Conservation (phyloP, 2,797 vertebrate genomes). For the Podargus strigoides region DNA sequence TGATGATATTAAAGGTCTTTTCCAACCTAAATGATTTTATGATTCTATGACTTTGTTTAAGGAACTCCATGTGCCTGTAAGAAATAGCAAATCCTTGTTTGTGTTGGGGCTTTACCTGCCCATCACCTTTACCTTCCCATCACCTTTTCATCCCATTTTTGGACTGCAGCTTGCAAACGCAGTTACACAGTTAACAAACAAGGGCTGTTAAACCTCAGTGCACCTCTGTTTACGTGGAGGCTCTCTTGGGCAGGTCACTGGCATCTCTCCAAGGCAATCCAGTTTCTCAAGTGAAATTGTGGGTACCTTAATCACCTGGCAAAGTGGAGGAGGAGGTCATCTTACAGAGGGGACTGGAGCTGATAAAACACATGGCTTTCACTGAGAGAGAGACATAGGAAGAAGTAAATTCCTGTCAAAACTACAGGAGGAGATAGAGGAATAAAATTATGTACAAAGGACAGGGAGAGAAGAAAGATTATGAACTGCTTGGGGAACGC, state of each 20-base stretch:
- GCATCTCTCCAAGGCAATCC: conserved; percentile 3
- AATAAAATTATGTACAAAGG: background rate
- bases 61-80: background rate
- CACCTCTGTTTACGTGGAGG: background rate
- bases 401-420: background rate
- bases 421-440: background rate
- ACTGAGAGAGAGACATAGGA: background rate
- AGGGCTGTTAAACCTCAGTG: background rate
- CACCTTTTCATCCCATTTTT: background rate
- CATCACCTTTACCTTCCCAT: background rate
- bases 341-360: background rate
- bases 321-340: background rate
- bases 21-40: background rate
- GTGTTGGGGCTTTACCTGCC: background rate
- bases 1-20: background rate
- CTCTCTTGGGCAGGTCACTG: background rate
- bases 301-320: background rate
- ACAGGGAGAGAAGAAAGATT: background rate
- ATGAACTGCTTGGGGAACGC: background rate
- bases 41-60: background rate
- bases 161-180: background rate
- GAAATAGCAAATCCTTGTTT: background rate
- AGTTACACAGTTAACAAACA: background rate
- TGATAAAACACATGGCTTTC: background rate
- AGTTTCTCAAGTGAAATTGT: background rate